phyloP scores from a whole-genome alignment of 1,140 invertebrate genomes.

The Psix sp. region DNA sequence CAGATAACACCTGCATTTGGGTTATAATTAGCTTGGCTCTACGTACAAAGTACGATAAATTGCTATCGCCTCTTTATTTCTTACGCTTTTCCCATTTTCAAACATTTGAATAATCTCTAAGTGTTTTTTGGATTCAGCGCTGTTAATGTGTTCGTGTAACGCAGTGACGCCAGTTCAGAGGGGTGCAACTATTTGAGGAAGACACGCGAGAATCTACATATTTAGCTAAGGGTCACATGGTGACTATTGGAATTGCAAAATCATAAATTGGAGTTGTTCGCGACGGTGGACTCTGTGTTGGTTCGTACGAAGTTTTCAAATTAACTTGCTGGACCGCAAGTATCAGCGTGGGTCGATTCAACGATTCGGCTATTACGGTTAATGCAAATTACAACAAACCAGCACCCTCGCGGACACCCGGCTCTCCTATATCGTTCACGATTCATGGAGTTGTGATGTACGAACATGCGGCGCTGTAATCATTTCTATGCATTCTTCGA shows the following conservation, averaged over 20 bases:
- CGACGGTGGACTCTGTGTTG: slow-evolving; percentile 35
- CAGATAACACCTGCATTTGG: slow-evolving; percentile 44
- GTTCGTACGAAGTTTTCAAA: slow-evolving; percentile 65
- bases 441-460: slow-evolving; percentile 39
- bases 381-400: slow-evolving; percentile 58
- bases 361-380: slow-evolving; percentile 50
- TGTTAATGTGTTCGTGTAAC: slow-evolving; percentile 43
- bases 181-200: slow-evolving; percentile 25
- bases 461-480: slow-evolving; percentile 7
- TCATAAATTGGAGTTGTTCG: slow-evolving; percentile 69
- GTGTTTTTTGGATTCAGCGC: slow-evolving; percentile 46
- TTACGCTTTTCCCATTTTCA: slow-evolving; percentile 35
- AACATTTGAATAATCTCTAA: slow-evolving; percentile 52
- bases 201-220: slow-evolving; percentile 64
- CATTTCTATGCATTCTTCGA: slow-evolving; percentile 40
- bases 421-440: slow-evolving; percentile 43
- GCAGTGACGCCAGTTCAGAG: slow-evolving; percentile 7
- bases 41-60: slow-evolving; percentile 54
- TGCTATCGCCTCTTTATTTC: slow-evolving; percentile 49
- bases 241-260: slow-evolving; percentile 70
- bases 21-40: slow-evolving; percentile 61
- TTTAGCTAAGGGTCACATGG: slow-evolving; percentile 67
- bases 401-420: background rate
- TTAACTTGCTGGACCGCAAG: slow-evolving; percentile 58
- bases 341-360: slow-evolving; percentile 46